phyloP scores from a whole-genome alignment of 2,797 vertebrate genomes.

The Hylomyscus alleni region DNA sequence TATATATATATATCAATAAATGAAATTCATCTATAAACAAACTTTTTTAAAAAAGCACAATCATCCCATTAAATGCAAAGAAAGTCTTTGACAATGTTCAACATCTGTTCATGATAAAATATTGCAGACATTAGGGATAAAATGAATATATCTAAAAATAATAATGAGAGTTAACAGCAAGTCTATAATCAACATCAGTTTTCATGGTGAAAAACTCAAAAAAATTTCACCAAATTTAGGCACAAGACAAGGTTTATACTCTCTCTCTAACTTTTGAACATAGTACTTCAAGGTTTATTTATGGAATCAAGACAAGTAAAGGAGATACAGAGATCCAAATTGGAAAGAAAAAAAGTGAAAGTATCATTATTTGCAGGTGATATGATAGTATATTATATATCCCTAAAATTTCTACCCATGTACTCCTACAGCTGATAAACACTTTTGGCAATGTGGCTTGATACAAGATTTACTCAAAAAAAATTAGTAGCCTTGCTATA shows the following conservation, averaged over 20 bases:
- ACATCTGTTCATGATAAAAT: not conserved
- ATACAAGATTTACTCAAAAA: not conserved
- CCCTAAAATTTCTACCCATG: not conserved
- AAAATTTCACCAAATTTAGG: not conserved
- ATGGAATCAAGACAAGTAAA: not conserved
- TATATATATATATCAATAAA: not conserved
- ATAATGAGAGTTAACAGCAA: not conserved
- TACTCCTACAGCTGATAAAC: not conserved
- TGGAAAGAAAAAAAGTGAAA: not conserved
- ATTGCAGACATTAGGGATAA: not conserved
- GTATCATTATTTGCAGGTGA: not conserved
- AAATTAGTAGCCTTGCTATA: not conserved
- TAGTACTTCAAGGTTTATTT: not conserved
- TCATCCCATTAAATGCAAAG: not conserved
- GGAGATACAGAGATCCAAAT: not conserved
- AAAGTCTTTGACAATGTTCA: not conserved
- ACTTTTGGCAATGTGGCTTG: not conserved
- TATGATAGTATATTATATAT: not conserved
- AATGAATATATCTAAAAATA: not conserved
- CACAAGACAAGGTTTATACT: not conserved
- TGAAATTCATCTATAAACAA: not conserved
- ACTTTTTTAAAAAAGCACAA: not conserved
- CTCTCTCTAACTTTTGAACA: not conserved
- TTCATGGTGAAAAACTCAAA: not conserved
- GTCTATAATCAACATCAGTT: not conserved